Evolutionary conservation across 2,888 invertebrate genomes (phyloP), one percentile per base, ranked within the genome.

Genomic region (Cybosia mesomella): DNA sequence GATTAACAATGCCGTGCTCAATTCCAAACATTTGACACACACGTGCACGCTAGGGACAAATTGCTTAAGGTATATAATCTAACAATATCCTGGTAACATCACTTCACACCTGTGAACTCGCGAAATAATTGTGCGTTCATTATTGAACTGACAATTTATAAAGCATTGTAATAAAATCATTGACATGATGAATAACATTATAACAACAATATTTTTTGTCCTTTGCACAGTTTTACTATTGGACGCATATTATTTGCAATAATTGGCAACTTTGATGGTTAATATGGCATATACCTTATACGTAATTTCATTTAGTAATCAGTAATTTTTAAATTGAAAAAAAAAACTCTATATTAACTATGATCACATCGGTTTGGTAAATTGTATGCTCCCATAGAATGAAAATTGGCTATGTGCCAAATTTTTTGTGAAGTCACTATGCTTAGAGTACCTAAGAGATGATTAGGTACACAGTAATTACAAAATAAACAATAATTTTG

Each of bases 11-110:
- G 58, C 83, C 82, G 82, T 82, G 81, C 75, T 79, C 75, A 75
- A 70, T 77, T 80, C 78, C 82, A 79, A 80, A 77, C 76, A 84
- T 85, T 76, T 84, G 79, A 84, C 90, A 91, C 90, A 91, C 90
- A 85, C 84, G 85, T 87, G 90, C 92, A 92, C 89, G 89, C 88
- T 87, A 88, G 79, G 83, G 85, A 75, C 78, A 67, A 72, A 73
- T 78, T 67, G 78, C 79, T 77, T 73, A n/a, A n/a, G n/a, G n/a
- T 60, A 69, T 70, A 73, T 66, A 66, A 76, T 69, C 72, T 64
- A 66, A 77, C 55, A 60, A 82, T 80, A 78, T 73, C 77, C 80
- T 80, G 79, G 76, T 75, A 79, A 76, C 74, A 74, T 82, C 70
- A 73, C 80, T 73, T 75, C 72, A 74, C 79, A 83, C 79, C 65